These are phyloP conservation scores for Hemistola chrysoprasaria DNA, from an alignment of 2,888 invertebrate species.

Conservation along the genomic window DNA sequence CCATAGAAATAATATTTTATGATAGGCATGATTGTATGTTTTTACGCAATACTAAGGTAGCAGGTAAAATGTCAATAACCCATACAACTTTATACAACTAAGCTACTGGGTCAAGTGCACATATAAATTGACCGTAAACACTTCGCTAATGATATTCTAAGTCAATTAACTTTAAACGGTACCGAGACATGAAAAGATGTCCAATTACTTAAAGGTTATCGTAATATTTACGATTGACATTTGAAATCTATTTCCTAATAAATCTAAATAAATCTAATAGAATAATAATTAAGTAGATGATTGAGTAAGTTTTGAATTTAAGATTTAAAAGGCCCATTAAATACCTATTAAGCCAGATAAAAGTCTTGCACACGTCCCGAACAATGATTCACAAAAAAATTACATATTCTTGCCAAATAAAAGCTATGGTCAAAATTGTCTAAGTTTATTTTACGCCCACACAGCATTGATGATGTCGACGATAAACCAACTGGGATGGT, in stretches of 20 bases:
- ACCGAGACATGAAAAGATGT: slow-evolving; percentile 27
- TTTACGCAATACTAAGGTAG: no score
- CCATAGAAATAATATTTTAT: no score
- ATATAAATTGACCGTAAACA: background rate
- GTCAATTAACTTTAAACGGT: slow-evolving; percentile 30
- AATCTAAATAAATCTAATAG: slow-evolving; percentile 10
- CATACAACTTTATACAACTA: background rate
- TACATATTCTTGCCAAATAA: background rate
- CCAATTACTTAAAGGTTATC: slow-evolving; percentile 41
- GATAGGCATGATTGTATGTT: no score
- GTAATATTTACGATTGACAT: slow-evolving; percentile 44
- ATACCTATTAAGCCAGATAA: slow-evolving; percentile 6
- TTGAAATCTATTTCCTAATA: slow-evolving; percentile 40
- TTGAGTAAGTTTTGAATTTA: slow-evolving; percentile 1
- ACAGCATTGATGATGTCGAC: slow-evolving; percentile 7
- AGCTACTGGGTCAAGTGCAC: slow-evolving; percentile 2
- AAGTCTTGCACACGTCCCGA: slow-evolving; percentile 21
- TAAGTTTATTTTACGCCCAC: slow-evolving; percentile 14
- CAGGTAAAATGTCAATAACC: background rate
- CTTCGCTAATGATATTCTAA: slow-evolving; percentile 6
- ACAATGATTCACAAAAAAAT: slow-evolving; percentile 5
- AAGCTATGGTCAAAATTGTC: background rate
- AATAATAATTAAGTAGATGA: slow-evolving; percentile 7
- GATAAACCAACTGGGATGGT: slow-evolving; percentile 7
- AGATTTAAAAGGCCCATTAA: slow-evolving; percentile 4